These are phyloP conservation scores for Sphenopsis melanotis DNA, from an alignment of 2,797 vertebrate genomes.

Conservation along the genomic window DNA sequence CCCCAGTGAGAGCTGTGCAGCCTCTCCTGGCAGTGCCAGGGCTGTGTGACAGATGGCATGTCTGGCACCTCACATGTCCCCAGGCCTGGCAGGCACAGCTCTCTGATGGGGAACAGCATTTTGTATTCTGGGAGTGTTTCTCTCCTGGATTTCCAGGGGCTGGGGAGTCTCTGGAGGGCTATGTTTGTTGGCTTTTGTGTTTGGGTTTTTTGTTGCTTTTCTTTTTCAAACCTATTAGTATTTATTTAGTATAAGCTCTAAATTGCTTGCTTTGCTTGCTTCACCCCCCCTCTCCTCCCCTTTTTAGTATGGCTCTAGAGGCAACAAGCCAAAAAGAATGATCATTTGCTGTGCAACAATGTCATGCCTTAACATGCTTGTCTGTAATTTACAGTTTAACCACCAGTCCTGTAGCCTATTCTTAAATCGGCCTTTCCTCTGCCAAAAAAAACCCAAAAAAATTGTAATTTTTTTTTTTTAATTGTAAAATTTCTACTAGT, in stretches of 20 bases:
- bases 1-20: background rate
- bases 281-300: background rate
- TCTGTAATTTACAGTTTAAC: slow-evolving; percentile 9
- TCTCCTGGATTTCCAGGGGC: background rate
- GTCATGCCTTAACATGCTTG: slow-evolving; percentile 52
- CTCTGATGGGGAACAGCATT: background rate
- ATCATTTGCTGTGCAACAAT: background rate
- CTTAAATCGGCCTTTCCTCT: background rate
- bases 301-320: background rate
- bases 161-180: background rate
- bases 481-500: background rate
- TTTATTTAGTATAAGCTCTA: background rate
- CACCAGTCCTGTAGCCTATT: background rate
- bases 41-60: background rate
- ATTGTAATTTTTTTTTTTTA: background rate
- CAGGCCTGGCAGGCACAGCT: background rate
- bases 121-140: background rate
- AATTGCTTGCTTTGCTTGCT: background rate
- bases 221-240: background rate
- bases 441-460: background rate
- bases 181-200: background rate
- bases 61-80: background rate
- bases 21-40: background rate
- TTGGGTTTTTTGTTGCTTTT: background rate
- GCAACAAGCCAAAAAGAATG: slow-evolving; percentile 4